Evolutionary conservation across 2,797 vertebrate species (phyloP), one percentile per base, ranked within the genome.

Genomic region (Lophura swinhoii): DNA sequence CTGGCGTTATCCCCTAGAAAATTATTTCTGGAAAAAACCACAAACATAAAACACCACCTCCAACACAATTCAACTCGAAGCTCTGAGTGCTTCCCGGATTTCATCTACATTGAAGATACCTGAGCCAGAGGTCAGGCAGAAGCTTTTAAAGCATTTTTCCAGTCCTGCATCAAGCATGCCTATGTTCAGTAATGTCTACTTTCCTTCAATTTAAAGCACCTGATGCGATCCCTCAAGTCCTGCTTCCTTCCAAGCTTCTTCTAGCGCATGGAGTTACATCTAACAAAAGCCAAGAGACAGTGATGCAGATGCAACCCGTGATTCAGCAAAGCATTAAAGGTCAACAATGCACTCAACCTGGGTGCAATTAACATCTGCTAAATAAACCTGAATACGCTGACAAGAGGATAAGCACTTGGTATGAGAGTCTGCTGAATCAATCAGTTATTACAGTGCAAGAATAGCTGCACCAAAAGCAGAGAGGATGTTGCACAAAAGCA

Each of bases 311-410:
- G 4, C 62, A 80, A 82, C 51, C 51, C 11, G 6, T 44, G 88
- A 95, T 20, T 89, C 78, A 94, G 87, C 69, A 92, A 51, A 75
- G 90, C 43, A 51, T 63, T 31, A 67, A 62, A 75, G 67, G 81
- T 69, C 76, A 93, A 7, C 46, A 48, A 12, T 2, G 10, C 39
- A 26, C 86, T 10, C 31, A 84, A 78, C 77, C 83, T 78, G 73
- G 55, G 10, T n/a, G 55, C 55, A 86, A 76, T 70, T 70, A 92
- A 55, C 4, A n/a, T 0, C 5, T 9, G 3, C 66, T 66, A 60
- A 90, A 88, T 51, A 48, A 93, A 66, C 58, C 63, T 62, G 14
- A 89, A 44, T 5, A 2, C 2, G 59, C 83, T 86, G 83, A 90
- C 55, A 44, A 43, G 79, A 55, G 59, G 26, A 62, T 1, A 31